phyloP scores from a whole-genome alignment of 2,888 invertebrate genomes.

The Camptogramma bilineatum region DNA sequence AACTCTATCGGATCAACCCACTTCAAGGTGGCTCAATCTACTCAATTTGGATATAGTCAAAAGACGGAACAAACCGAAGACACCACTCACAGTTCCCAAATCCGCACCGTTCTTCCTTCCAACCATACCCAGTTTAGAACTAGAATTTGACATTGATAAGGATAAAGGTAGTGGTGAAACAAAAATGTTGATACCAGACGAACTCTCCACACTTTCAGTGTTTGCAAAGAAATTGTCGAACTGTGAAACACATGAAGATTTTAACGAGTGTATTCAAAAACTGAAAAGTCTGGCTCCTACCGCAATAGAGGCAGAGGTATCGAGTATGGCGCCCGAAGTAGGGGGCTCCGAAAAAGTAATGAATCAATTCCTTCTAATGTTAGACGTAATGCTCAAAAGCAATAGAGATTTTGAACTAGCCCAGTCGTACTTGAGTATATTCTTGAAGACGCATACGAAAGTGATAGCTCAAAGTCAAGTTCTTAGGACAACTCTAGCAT shows the following conservation, averaged over 20 bases:
- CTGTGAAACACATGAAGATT: slow-evolving; percentile 81
- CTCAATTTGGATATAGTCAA: slow-evolving; percentile 94
- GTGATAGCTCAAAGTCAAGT: slow-evolving; percentile 83
- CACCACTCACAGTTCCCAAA: slow-evolving; percentile 92
- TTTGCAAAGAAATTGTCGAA: slow-evolving; percentile 88
- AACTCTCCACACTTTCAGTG: slow-evolving; percentile 87
- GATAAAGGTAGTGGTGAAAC: slow-evolving; percentile 71
- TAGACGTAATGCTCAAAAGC: slow-evolving; percentile 89
- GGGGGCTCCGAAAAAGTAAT: slow-evolving; percentile 90
- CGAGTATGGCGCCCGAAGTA: slow-evolving; percentile 90
- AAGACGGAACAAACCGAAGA: slow-evolving; percentile 95
- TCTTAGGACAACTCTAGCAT: slow-evolving; percentile 82
- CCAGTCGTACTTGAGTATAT: slow-evolving; percentile 95
- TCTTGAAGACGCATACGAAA: slow-evolving; percentile 92
- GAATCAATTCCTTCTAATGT: slow-evolving; percentile 91
- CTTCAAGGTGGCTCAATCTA: slow-evolving; percentile 96
- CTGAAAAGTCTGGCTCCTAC: slow-evolving; percentile 91
- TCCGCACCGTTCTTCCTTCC: slow-evolving; percentile 98
- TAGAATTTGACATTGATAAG: slow-evolving; percentile 91
- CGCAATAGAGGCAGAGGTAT: slow-evolving; percentile 94
- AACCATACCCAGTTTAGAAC: slow-evolving; percentile 92
- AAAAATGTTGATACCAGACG: slow-evolving; percentile 84
- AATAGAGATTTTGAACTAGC: slow-evolving; percentile 95
- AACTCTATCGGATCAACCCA: slow-evolving; percentile 93
- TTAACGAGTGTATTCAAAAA: slow-evolving; percentile 84